Evolutionary conservation across 2,888 invertebrate genomes (phyloP).

Genomic region (Halocaridina rubra): DNA sequence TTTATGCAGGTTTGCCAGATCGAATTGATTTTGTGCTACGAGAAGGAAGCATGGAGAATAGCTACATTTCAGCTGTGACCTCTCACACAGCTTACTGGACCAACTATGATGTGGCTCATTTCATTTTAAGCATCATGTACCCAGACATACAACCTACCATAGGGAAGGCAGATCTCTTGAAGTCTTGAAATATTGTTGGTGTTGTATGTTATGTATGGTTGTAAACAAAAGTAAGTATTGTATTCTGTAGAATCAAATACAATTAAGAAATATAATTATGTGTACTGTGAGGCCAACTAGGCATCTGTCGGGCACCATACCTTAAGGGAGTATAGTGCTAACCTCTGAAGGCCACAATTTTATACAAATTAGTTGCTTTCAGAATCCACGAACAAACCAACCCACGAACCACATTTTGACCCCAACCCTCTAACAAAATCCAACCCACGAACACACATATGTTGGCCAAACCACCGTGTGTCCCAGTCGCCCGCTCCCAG

Average conservation of each 20-base stretch:
- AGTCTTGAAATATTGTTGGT: not conserved
- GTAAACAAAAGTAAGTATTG: not conserved
- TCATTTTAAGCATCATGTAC: conserved; percentile 69
- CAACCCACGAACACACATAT: no score
- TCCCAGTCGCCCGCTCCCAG: no score
- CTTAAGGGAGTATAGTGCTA: no score
- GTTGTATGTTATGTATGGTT: not conserved
- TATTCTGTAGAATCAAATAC: not conserved
- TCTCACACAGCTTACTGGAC: conserved; percentile 77
- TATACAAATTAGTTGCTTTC: no score
- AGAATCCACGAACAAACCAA: no score
- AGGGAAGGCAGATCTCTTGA: conserved; percentile 15
- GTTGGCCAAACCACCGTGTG: no score
- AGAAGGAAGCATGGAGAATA: conserved; percentile 68
- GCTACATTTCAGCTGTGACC: conserved; percentile 74
- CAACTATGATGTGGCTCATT: conserved; percentile 75
- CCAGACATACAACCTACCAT: conserved; percentile 46
- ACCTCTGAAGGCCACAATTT: no score
- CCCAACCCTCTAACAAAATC: no score
- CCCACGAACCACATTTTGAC: no score
- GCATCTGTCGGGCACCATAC: no score
- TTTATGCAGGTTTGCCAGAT: conserved; percentile 41
- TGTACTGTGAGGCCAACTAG: no score
- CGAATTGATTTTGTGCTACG: conserved; percentile 61
- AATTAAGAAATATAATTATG: no score